A percentile compares a stretch with the other conserved stretches of the same genome.
Evolutionary conservation across 2,797 vertebrate species (phyloP).

Genomic region (Danio tinwini): DNA sequence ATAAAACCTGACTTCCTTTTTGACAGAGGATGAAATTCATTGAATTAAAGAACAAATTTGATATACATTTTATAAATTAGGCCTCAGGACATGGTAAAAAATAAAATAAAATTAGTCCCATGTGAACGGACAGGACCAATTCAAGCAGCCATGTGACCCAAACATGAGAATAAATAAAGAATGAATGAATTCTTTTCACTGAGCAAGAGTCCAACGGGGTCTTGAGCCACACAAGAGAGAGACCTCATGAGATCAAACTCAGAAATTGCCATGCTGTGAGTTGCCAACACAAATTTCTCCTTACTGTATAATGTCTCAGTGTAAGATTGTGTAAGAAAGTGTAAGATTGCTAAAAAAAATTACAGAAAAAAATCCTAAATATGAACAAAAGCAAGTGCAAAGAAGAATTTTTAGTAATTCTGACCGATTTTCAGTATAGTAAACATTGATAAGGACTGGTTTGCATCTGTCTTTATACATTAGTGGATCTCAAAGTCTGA

Average conservation of each 20-base stretch:
- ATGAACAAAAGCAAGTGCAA: background rate
- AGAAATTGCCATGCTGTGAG: background rate
- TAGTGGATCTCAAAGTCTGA: background rate
- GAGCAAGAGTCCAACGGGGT: background rate
- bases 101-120: conserved; percentile 8
- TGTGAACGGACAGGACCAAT: conserved; percentile 27
- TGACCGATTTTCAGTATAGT: background rate
- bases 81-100: background rate
- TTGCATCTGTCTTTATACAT: background rate
- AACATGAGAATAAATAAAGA: conserved; percentile 35
- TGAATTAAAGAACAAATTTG: background rate
- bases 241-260: background rate
- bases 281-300: background rate
- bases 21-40: background rate
- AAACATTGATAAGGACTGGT: background rate
- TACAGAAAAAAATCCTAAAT: background rate
- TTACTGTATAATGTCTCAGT: background rate
- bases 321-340: too few species aligned
- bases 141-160: conserved; percentile 39
- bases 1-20: background rate
- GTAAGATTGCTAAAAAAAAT: too few species aligned
- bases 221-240: background rate
- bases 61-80: background rate
- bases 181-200: background rate
- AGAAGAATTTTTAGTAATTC: background rate